Percentiles rank a stretch among this genome's conserved stretches.
Conservation (phyloP, 1,140 invertebrate species). For the Notospermus geniculatus region DNA sequence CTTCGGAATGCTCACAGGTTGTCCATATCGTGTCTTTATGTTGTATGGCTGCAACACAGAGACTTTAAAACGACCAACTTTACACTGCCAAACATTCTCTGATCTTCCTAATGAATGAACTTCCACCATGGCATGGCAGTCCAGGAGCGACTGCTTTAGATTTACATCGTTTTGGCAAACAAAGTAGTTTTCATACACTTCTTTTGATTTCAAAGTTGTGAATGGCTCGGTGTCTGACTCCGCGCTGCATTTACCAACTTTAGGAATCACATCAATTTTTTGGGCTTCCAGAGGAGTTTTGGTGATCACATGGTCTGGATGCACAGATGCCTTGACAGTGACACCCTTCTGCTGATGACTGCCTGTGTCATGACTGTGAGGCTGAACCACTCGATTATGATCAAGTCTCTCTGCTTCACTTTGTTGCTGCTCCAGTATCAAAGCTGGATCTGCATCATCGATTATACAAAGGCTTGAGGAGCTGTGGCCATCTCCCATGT, state of each 20-base stretch:
- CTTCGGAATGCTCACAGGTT: neutral
- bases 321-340: too few relatives aligned
- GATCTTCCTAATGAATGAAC: constrained; percentile 11
- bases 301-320: neutral
- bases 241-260: too few relatives aligned
- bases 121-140: neutral
- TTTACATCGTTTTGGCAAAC: neutral
- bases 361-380: too few relatives aligned
- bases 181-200: constrained; percentile 16
- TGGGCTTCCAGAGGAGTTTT: neutral
- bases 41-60: constrained; percentile 14
- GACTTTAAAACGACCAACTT: constrained; percentile 33
- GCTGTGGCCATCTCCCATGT: constrained; percentile 32
- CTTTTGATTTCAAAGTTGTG: constrained; percentile 13
- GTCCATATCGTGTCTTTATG: neutral
- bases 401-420: too few relatives aligned
- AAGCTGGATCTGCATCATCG: constrained; percentile 26
- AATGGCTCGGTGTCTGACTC: neutral
- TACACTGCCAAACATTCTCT: constrained; percentile 23
- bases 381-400: too few relatives aligned
- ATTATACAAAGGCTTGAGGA: constrained; percentile 24
- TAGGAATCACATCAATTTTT: too few relatives aligned
- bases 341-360: too few relatives aligned
- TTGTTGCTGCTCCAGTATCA: constrained; percentile 19
- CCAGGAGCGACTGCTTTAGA: neutral